Evolutionary conservation across 2,113 vertebrate species (phyloP), one percentile per base, ranked within the genome.

Genomic region (Rhinopithecus roxellana): DNA sequence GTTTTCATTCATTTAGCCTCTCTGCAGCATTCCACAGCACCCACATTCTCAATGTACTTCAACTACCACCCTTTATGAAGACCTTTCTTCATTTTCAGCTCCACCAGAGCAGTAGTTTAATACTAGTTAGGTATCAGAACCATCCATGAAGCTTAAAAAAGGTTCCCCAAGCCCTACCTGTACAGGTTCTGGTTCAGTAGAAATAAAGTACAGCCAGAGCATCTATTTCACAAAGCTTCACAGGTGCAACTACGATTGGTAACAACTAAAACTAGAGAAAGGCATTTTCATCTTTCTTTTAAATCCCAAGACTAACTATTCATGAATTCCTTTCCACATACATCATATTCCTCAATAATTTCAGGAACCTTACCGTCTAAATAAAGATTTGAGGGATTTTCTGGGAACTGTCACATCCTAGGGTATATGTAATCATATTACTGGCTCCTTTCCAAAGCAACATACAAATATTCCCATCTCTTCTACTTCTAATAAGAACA

Each of bases 241-340:
- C 30, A 43, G 11, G n/a, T n/a, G 6, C 35, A 84, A 94, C 43
- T 48, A 79, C 78, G 45, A 38, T 69, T 81, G 61, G 77, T 12
- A 95, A 91, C 75, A 84, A 89, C 27, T 78, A 90, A 82, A 93
- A 87, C 25, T 67, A 77, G 32, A 82, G 13, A 32, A 0, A 57
- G 25, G 50, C 78, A 92, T 55, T 92, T 93, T 95, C 83, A 91
- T 50, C 59, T 79, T 95, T 75, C 18, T 35, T 93, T 81, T 94
- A 11, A 92, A 96, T 86, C 30, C 7, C 83, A 61, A 85, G 40
- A 20, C 57, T 43, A 92, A 81, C 23, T 18, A 22, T 92, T 96
- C 25, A 22, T 64, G 23, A 92, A 77, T 94, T 92, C 93, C 59
- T 74, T 90, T 83, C 22, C 22, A 93, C 11, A 59, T 38, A 61